phyloP scores from a whole-genome alignment of 2,888 invertebrate genomes.

The Anoplius nigerrimus region DNA sequence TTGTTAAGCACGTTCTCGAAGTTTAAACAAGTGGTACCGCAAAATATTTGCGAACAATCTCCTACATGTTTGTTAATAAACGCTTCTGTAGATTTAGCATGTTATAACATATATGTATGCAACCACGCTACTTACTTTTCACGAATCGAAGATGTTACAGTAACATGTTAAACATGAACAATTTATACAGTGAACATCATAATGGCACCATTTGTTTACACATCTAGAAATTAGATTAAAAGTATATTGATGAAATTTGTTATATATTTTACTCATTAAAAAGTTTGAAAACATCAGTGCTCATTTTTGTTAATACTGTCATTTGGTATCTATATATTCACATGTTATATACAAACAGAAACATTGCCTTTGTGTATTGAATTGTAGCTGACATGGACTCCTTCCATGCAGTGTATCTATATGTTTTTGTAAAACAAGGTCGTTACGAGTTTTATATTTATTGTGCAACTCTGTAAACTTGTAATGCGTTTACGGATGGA shows the following conservation, averaged over 20 bases:
- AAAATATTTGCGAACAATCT: constrained; percentile 8
- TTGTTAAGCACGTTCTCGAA: constrained; percentile 40
- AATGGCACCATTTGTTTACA: no score
- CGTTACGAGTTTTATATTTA: constrained; percentile 15
- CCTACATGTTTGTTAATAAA: background rate
- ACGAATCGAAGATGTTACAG: no score
- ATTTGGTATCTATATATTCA: constrained; percentile 18
- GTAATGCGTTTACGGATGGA: constrained; percentile 41
- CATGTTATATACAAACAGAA: background rate
- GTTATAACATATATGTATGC: no score
- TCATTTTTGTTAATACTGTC: constrained; percentile 15
- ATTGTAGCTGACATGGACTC: constrained; percentile 10
- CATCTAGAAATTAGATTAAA: no score
- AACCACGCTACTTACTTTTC: no score
- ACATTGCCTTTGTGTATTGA: no score
- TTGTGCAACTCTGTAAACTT: constrained; percentile 28
- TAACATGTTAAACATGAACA: no score
- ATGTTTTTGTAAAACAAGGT: constrained; percentile 1
- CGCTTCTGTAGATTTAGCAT: no score
- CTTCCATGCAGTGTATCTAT: constrained; percentile 38
- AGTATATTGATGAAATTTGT: no score
- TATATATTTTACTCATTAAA: no score
- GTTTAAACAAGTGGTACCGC: constrained; percentile 41
- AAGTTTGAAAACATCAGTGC: background rate
- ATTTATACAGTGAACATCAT: no score